Percentiles rank a stretch among this genome's conserved stretches.
Evolutionary conservation across 2,888 invertebrate genomes (phyloP).

Genomic region (Eucriotettix oculatus): DNA sequence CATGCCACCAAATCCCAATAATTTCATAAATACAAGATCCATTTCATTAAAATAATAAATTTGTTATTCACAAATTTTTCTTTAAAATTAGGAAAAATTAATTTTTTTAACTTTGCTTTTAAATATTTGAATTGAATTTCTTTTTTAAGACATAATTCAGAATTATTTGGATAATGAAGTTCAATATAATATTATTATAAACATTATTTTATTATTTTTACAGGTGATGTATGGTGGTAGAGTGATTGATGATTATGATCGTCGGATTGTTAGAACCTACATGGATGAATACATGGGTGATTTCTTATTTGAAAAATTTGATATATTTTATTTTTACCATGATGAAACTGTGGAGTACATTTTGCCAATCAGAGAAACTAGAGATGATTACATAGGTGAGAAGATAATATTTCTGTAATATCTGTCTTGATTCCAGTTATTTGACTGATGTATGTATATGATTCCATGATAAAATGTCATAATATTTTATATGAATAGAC

Average conservation of each 20-base stretch:
- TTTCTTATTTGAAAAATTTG: slow-evolving; percentile 79
- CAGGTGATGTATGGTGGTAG: slow-evolving; percentile 90
- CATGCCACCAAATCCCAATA: not conserved
- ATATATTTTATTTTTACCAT: slow-evolving; percentile 77
- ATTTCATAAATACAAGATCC: not conserved
- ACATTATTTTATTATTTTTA: no score
- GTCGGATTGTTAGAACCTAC: slow-evolving; percentile 69
- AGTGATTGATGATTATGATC: slow-evolving; percentile 81
- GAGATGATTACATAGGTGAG: slow-evolving; percentile 55
- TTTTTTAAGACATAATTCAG: no score
- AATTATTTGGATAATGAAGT: no score
- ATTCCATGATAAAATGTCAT: no score
- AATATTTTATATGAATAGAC: no score
- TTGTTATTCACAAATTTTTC: not conserved
- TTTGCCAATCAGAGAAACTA: slow-evolving; percentile 50
- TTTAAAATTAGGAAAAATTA: no score
- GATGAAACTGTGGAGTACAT: slow-evolving; percentile 59
- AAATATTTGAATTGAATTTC: no score
- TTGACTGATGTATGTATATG: no score
- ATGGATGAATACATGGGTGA: slow-evolving; percentile 93
- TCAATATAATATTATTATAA: not conserved
- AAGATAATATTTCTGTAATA: slow-evolving; percentile 1
- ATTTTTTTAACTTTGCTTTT: no score
- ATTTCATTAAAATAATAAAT: not conserved
- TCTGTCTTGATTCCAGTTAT: no score